A percentile compares a stretch with the other conserved stretches of the same genome.
phyloP scores from a whole-genome alignment of 2,888 invertebrate genomes.

The Melanotus villosus region DNA sequence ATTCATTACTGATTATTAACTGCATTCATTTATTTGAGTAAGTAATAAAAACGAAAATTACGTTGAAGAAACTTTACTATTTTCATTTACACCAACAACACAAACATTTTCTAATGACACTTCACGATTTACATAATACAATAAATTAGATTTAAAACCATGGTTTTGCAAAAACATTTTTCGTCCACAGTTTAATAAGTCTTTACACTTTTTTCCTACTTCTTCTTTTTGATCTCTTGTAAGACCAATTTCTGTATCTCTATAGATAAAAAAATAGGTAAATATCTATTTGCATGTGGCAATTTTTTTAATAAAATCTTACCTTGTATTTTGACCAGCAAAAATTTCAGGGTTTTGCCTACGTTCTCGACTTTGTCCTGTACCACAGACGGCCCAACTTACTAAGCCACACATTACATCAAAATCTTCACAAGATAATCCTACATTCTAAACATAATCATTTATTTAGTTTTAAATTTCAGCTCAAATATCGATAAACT shows the following conservation, averaged over 20 bases:
- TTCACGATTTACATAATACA: slow-evolving; percentile 75
- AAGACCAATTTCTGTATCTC: slow-evolving; percentile 63
- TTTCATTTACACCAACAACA: slow-evolving; percentile 73
- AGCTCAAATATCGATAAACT: slow-evolving; percentile 7
- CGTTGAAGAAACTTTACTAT: slow-evolving; percentile 24
- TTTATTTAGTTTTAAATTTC: slow-evolving; percentile 15
- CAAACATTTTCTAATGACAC: slow-evolving; percentile 87
- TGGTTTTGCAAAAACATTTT: slow-evolving; percentile 73
- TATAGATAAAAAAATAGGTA: slow-evolving; percentile 30
- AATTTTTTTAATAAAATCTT: slow-evolving; percentile 6
- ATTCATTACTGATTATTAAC: too few relatives aligned
- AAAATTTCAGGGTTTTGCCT: slow-evolving; percentile 35
- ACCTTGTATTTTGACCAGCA: slow-evolving; percentile 3
- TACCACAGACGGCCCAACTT: slow-evolving; percentile 92
- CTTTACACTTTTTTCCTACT: slow-evolving; percentile 83
- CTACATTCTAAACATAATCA: slow-evolving; percentile 68
- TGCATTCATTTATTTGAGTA: too few relatives aligned
- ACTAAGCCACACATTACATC: slow-evolving; percentile 84
- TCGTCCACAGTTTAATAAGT: slow-evolving; percentile 83
- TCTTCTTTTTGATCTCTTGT: slow-evolving; percentile 70
- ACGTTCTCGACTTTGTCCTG: slow-evolving; percentile 73
- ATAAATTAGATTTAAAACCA: slow-evolving; percentile 75
- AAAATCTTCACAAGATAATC: slow-evolving; percentile 77
- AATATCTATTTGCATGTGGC: not conserved
- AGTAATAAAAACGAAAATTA: too few relatives aligned